These are phyloP conservation scores for Uropsilus gracilis DNA, from an alignment of 2,113 vertebrate species.

Conservation along the genomic window DNA sequence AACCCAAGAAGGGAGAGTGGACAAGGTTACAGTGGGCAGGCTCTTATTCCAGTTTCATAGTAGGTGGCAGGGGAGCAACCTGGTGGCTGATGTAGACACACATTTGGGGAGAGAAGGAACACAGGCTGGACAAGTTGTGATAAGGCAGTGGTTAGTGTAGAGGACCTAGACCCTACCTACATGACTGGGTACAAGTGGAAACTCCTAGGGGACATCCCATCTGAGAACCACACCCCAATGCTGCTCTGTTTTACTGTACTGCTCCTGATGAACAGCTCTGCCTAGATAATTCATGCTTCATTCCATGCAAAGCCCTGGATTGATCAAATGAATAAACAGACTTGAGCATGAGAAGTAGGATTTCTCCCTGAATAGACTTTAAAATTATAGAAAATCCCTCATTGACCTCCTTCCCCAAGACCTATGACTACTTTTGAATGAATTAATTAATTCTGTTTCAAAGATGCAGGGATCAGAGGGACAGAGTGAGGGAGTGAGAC, in stretches of 20 bases:
- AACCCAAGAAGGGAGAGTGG: fast-evolving
- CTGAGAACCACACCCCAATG: not conserved
- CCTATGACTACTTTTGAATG: not conserved
- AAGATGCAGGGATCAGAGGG: not conserved
- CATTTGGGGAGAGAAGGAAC: not conserved
- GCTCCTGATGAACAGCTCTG: not conserved
- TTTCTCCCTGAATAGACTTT: not conserved
- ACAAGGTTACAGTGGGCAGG: too few species aligned
- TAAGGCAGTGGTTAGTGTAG: not conserved
- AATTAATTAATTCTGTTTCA: not conserved
- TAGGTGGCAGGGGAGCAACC: not conserved
- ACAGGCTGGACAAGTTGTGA: not conserved
- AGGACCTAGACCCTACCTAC: not conserved
- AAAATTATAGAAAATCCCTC: not conserved
- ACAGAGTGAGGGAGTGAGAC: not conserved
- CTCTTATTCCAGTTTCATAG: not conserved
- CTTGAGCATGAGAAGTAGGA: not conserved
- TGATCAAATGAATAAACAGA: not conserved
- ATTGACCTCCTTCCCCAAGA: not conserved
- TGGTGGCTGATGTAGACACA: not conserved
- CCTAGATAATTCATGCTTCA: not conserved
- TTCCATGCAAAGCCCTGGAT: not conserved
- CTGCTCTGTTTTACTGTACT: not conserved
- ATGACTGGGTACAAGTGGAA: not conserved
- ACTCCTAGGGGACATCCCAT: not conserved